Base-by-base conservation (phyloP, 37 sponge, comb jelly and placozoan genomes). In the Spongia lamella region DNA sequence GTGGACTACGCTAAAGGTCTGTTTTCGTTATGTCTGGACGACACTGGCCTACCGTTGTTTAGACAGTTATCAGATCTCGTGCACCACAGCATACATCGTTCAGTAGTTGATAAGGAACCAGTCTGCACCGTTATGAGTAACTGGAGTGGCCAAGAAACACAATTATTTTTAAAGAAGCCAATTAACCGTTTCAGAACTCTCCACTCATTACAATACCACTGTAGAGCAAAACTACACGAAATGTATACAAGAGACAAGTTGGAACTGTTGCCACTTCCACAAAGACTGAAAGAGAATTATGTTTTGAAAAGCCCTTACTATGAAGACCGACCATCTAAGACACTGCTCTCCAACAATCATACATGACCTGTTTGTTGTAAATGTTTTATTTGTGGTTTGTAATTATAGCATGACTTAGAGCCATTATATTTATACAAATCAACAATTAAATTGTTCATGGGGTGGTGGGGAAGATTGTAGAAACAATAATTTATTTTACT, bases 1-100 rank as follows among this genome's bases (percentile, higher is more conserved):
- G 63, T 91, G 7, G 87, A 91, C 65, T 89, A 78, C 52, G 72
- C 84, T 2, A 89, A 89, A 40, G 89, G 89, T 7, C 83, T 70
- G 50, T 89, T 89, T 60, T 70, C 64, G 17, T 66, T 89, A 31
- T 79, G 70, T 1, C 75, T 89, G 11, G 61, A 49, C 14, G 84
- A 89, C 58, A 70, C 84, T 0, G 84, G 73, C 4, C 75, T 89
- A 36, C 84, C 89, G 11, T 57, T 89, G 32, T 89, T 79, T 33
- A 31, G 34, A 20, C 79, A 80, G 3, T 6, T 89, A 53, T 80
- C 79, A 77, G 74, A 68, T 22, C 56, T 89, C 0, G 71, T 89
- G 0, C 76, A 73, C 25, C 74, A 71, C 56, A 78, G 79, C 39
- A 26, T 43, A 37, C 36, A 78, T 29, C 63, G 76, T 38, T 79